Evolutionary conservation across 2,797 vertebrate genomes (phyloP), one percentile per base, ranked within the genome.

Genomic region (Alauda arvensis): DNA sequence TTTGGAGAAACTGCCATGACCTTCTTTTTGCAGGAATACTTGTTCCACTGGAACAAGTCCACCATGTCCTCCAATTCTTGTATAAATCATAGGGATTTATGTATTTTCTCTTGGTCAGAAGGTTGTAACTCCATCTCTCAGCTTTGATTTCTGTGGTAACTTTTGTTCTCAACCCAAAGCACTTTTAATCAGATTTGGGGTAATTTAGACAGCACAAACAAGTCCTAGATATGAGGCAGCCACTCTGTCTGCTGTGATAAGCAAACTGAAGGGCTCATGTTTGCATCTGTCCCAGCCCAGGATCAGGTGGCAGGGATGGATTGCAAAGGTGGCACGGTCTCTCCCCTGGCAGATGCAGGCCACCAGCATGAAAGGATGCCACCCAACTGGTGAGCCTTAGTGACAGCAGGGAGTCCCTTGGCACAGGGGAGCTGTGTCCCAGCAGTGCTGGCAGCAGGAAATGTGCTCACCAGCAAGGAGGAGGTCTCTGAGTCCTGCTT

Each of bases 181-280:
- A 85, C 69, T 75, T 93, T 90, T 92, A 94, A 87, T 93, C 95
- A 94, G 82, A 87, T 92, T 95, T 91, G 92, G 74, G 93, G 84
- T 79, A 66, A 90, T 87, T 89, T 77, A 76, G 70, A 53, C 85
- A 88, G 61, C 28, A 89, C 72, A 91, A 95, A 85, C 65, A 67
- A 65, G 29, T 77, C 85, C 87, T 93, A 95, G 95, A 94, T 94
- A 66, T 18, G 78, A 87, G 75, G 40, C 77, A 89, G 72, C 59
- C 90, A 60, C 74, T 94, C 61, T 89, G 33, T 57, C 81, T 85
- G 77, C 45, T 81, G 56, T 37, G 85, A 94, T 68, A 92, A 95
- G 23, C 8, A 26, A 93, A 86, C 79, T 85, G 91, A 91, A 75
- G 46, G 52, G 87, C 49, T 87, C 70, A 17, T 46, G 77, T 87